Base-by-base conservation (phyloP, 2,888 invertebrate genomes). In the Agrochola circellaris region DNA sequence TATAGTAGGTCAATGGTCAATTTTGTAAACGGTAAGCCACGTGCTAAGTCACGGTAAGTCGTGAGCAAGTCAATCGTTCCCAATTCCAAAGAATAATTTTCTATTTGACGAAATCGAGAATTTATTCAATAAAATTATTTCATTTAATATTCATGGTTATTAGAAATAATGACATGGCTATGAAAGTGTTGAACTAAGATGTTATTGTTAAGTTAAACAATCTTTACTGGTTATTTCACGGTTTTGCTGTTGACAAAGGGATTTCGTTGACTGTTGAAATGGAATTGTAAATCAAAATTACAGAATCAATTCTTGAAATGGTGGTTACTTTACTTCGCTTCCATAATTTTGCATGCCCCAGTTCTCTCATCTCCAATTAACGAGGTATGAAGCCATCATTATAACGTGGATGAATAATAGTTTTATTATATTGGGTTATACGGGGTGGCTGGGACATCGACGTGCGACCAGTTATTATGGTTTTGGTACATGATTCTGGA, bases 11-110 rank as follows among this genome's bases (percentile, higher is more conserved):
- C 73, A 83, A 48, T 38, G 81, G 81, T 74, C 70, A 83, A 83
- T 83, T 71, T 86, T 86, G 83, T 61, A 72, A 86, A 67, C 71
- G 72, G 69, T 69, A 75, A 73, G 38, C 68, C 69, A 75, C 69
- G 80, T 61, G 58, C 60, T 62, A 77, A 79, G 79, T 82, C 79
- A 79, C 72, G 61, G 66, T 17, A 66, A 80, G 38, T 81, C 87
- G 87, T 87, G 80, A 65, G 73, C 42, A 67, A 72, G 68, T 75
- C 70, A 61, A 69, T 81, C 23, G 69, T 82, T 61, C 61, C 26
- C 60, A 74, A 72, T 74, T 62, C 62, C 51, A 42, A 26, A 65
- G 23, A 79, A 77, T 56, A n/a, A 72, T 72, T 69, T 75, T 61
- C 58, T 71, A 51, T 69, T 80, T 64, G 58, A n/a, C 42, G 65